phyloP scores from a whole-genome alignment of 2,797 vertebrate genomes.

The Morus bassanus region DNA sequence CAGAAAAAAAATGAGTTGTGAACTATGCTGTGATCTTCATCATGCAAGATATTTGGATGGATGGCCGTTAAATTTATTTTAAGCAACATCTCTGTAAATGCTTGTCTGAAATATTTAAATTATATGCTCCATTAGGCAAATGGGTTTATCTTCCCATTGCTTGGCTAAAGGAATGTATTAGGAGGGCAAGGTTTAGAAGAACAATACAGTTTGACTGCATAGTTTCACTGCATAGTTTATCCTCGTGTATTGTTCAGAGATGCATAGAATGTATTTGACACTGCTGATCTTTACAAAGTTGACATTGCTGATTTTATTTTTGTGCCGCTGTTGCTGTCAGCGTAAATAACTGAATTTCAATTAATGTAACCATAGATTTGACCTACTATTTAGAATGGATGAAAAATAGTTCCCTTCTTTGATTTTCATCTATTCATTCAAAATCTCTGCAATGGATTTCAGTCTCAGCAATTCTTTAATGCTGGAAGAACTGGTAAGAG shows the following conservation, averaged over 20 bases:
- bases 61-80: slow-evolving; percentile 18
- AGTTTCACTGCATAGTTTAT: background rate
- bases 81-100: background rate
- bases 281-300: background rate
- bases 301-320: background rate
- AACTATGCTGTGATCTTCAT: background rate
- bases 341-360: background rate
- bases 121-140: slow-evolving; percentile 15
- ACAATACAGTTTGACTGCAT: slow-evolving; percentile 22
- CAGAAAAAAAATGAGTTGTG: background rate
- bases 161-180: slow-evolving; percentile 23
- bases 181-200: slow-evolving; percentile 8
- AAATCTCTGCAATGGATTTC: background rate
- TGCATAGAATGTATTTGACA: background rate
- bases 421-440: background rate
- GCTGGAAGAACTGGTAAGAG: background rate
- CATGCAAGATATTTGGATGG: background rate
- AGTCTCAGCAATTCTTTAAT: background rate
- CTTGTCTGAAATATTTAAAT: slow-evolving; percentile 34
- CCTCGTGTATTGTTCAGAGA: background rate
- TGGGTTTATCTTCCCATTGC: slow-evolving; percentile 17
- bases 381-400: background rate
- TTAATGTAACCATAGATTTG: background rate
- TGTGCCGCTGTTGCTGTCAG: background rate
- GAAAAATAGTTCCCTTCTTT: background rate